Evolutionary conservation across 2,888 invertebrate genomes (phyloP).

Genomic region (Ophion slaviceki): DNA sequence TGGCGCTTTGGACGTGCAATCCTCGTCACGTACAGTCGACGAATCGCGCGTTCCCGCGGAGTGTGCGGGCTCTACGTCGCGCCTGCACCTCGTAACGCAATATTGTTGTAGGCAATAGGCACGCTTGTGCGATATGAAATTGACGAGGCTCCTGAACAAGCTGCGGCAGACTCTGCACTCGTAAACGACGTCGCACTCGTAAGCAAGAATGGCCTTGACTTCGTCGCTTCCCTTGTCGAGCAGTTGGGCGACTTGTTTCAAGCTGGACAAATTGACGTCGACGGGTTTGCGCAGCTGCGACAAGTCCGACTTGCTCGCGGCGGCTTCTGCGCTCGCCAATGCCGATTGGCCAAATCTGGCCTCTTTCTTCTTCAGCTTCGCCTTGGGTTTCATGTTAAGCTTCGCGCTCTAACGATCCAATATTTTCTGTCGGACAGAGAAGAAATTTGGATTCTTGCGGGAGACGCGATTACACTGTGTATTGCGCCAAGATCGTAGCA

Average conservation of each 20-base stretch:
- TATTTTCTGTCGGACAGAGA: not conserved
- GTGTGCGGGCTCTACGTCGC: conserved; percentile 71
- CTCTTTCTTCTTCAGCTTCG: conserved; percentile 71
- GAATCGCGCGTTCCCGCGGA: not conserved
- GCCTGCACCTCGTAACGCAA: conserved; percentile 83
- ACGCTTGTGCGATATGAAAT: conserved; percentile 95
- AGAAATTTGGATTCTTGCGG: not conserved
- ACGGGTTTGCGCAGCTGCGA: conserved; percentile 87
- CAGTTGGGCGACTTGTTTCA: conserved; percentile 89
- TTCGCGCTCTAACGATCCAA: conserved; percentile 45
- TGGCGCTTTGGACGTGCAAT: not conserved
- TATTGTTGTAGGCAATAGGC: conserved; percentile 90
- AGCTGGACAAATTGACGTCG: conserved; percentile 88
- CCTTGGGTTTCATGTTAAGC: conserved; percentile 71
- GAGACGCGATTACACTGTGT: not conserved
- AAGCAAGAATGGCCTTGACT: conserved; percentile 87
- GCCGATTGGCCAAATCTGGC: conserved; percentile 70
- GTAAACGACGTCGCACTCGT: conserved; percentile 95
- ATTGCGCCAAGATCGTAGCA: not conserved
- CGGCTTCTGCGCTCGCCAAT: conserved; percentile 52
- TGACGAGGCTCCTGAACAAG: conserved; percentile 93
- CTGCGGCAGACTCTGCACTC: conserved; percentile 95
- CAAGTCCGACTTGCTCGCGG: conserved; percentile 69
- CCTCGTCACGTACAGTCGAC: not conserved
- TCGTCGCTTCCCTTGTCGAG: conserved; percentile 91